Evolutionary conservation across 1,140 invertebrate genomes (phyloP).

Genomic region (Nixonia krombeini): DNA sequence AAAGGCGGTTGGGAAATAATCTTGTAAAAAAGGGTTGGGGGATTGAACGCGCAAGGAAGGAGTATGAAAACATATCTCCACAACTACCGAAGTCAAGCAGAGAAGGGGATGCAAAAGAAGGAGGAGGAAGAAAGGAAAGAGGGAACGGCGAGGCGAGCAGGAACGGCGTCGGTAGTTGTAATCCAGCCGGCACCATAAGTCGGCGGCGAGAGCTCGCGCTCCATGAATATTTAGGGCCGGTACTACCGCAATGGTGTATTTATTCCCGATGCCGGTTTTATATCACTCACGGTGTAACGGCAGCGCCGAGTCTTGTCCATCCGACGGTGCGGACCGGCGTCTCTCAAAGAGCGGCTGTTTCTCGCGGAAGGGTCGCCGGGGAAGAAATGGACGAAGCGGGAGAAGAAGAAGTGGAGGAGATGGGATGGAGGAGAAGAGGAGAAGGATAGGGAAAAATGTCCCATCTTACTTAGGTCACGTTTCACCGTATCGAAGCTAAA

Average conservation of each 20-base stretch:
- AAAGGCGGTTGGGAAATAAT: no score
- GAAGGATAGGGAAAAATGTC: conserved; percentile 19
- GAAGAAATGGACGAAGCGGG: neutral
- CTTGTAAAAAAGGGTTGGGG: no score
- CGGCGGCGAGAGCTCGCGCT: conserved; percentile 34
- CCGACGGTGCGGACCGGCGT: conserved; percentile 20
- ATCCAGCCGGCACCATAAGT: conserved; percentile 42
- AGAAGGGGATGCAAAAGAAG: neutral
- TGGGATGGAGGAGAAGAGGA: neutral
- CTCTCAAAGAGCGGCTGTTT: conserved; percentile 18
- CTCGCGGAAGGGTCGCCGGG: conserved; percentile 1
- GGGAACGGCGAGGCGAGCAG: no score
- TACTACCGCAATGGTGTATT: conserved; percentile 52
- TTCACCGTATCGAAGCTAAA: conserved; percentile 24
- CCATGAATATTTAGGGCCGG: conserved; percentile 52
- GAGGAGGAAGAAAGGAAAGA: conserved; percentile 22
- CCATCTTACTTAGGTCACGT: conserved; percentile 23
- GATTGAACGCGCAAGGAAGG: no score
- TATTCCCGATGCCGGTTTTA: conserved; percentile 45
- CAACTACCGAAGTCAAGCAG: no score
- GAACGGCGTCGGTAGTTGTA: conserved; percentile 27
- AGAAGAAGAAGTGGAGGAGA: neutral
- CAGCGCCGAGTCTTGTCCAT: conserved; percentile 29
- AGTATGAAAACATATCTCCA: no score
- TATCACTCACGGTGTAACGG: conserved; percentile 19